These are phyloP conservation scores for Triops longicaudatus DNA, from an alignment of 1,140 invertebrate species.

Conservation along the genomic window DNA sequence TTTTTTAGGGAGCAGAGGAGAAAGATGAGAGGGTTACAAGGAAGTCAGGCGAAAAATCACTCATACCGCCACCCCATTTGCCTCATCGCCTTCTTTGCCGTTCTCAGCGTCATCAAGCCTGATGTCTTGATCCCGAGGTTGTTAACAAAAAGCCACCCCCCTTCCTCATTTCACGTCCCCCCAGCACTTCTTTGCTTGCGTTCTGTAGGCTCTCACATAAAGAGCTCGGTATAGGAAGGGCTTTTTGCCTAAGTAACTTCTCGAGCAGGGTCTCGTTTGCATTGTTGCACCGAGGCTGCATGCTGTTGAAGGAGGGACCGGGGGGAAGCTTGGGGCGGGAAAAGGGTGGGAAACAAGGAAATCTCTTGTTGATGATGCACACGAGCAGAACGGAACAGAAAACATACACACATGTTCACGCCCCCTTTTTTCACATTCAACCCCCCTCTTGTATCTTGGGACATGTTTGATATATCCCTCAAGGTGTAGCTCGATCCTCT, in stretches of 20 bases:
- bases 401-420: not conserved
- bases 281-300: not conserved
- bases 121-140: constrained; percentile 7
- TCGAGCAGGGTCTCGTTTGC: not conserved
- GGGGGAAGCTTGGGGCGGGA: not conserved
- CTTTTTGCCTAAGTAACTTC: constrained; percentile 15
- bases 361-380: constrained; percentile 12
- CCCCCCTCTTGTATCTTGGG: not conserved
- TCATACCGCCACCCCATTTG: constrained; percentile 14
- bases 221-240: not conserved
- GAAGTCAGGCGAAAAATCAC: constrained; percentile 14
- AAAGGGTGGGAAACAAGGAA: not conserved
- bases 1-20: constrained; percentile 1
- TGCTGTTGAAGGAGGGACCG: not conserved
- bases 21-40: constrained; percentile 1
- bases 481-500: constrained; percentile 10
- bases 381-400: not conserved
- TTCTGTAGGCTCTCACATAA: constrained; percentile 2
- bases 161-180: not conserved
- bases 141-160: not conserved
- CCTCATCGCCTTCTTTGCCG: not conserved
- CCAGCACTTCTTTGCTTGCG: not conserved
- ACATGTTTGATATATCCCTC: constrained; percentile 3
- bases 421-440: not conserved
- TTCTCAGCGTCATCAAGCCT: not conserved